Evolutionary conservation across 2,113 vertebrate species (phyloP).

Genomic region (Anthoscopus minutus): DNA sequence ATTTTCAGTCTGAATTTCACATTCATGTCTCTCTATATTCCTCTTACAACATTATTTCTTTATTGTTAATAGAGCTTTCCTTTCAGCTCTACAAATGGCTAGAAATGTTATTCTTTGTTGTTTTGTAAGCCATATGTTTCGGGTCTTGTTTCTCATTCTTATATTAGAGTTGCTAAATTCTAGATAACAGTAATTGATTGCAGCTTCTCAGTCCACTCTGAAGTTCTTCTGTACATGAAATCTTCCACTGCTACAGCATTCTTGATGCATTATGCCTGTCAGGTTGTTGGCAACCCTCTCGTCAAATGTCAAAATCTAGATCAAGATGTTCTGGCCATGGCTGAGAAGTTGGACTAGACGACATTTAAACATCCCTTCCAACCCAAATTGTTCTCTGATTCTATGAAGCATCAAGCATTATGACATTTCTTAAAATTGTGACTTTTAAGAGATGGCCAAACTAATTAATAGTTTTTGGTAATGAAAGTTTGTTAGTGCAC

Average conservation of each 20-base stretch:
- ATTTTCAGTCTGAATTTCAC: not conserved
- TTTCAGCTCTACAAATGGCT: not conserved
- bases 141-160: not conserved
- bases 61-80: not conserved
- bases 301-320: not conserved
- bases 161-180: not conserved
- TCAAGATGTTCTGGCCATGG: not conserved
- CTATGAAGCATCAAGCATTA: not conserved
- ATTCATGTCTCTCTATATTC: not conserved
- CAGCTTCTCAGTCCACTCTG: not conserved
- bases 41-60: not conserved
- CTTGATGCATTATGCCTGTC: not conserved
- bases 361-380: not conserved
- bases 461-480: not conserved
- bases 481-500: not conserved
- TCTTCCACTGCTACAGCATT: not conserved
- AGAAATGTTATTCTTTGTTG: not conserved
- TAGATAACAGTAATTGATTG: not conserved
- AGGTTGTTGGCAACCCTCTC: not conserved
- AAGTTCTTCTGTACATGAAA: not conserved
- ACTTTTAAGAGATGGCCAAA: not conserved
- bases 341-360: not conserved
- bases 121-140: not conserved
- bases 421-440: not conserved
- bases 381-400: not conserved